Evolutionary conservation across 2,888 invertebrate species (phyloP), one percentile per base, ranked within the genome.

Genomic region (Ptychoptera contaminata): DNA sequence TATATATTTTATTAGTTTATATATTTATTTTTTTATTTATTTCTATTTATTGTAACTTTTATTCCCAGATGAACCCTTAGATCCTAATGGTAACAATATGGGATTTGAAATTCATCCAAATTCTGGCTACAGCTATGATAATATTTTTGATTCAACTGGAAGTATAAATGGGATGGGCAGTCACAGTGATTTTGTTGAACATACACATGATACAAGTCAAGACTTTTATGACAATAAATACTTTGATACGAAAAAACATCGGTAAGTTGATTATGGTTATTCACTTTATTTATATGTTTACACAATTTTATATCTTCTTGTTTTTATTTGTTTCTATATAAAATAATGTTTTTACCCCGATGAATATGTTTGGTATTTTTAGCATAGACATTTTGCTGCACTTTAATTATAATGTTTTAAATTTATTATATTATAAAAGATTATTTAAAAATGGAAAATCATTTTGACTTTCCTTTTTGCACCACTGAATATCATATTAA

Each of bases 181-280:
- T 23, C 3, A 23, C 7, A 7, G 23, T 23, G 23, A 23, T 23
- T 5, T 23, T 23, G 23, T 23, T 23, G 23, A 23, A 23, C 34
- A 42, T 35, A 35, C 35, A 35, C 34, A 30, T 16, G 35, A 35
- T 34, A 42, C 16, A 35, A 42, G 16, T 35, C 42, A 60, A 60
- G 43, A 62, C 59, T 53, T 63, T 58, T 53, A 45, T 45, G 63
- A 65, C 56, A 61, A 61, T 54, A 65, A 60, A 53, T 54, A 55
- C 49, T 51, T 45, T 43, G 53, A 56, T 40, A 47, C 53, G 40
- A 61, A 61, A 51, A 65, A 64, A 51, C 65, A 65, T 58, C 63
- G 65, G 65, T 65, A 48, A 60, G 57, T 52, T 14, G 16, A 14
- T n/a, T n/a, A n/a, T n/a, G n/a, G n/a, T n/a, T n/a, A n/a, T n/a